Percentiles rank a stretch among this genome's conserved stretches.
Conservation (phyloP, 2,797 vertebrate species). For the Spheniscus humboldti region DNA sequence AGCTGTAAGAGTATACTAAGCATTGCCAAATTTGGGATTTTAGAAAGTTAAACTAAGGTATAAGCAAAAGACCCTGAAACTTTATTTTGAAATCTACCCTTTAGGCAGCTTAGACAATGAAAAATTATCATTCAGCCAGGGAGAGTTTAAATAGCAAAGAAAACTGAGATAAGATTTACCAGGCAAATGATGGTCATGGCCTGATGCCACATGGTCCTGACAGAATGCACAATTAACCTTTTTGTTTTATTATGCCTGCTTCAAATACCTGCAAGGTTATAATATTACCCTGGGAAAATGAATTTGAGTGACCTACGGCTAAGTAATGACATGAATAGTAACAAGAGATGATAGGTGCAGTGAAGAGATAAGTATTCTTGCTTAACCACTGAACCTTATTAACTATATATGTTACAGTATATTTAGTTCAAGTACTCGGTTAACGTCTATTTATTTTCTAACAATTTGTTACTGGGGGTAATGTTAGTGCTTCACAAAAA, state of each 20-base stretch:
- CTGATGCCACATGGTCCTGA: constrained; percentile 23
- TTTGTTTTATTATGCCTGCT: constrained; percentile 50
- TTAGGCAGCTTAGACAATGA: constrained; percentile 25
- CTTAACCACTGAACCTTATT: constrained; percentile 4
- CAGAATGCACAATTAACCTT: constrained; percentile 64
- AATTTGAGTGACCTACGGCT: constrained; percentile 40
- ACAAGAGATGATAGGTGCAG: constrained; percentile 12
- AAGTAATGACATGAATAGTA: constrained; percentile 49
- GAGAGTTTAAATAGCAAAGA: constrained; percentile 30
- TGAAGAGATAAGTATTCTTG: neutral
- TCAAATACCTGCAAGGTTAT: constrained; percentile 47
- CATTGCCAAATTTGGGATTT: neutral
- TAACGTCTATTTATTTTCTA: neutral
- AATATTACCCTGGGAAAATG: constrained; percentile 47
- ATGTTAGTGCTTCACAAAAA: neutral
- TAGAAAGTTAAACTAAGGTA: constrained; percentile 24
- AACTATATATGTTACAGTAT: neutral
- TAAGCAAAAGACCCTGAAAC: neutral
- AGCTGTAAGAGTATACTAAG: constrained; percentile 27
- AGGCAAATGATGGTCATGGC: constrained; percentile 38
- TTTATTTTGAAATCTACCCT: constrained; percentile 53
- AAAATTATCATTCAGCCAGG: constrained; percentile 28
- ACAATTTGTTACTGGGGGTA: neutral
- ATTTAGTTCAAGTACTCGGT: neutral
- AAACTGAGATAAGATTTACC: constrained; percentile 42